Evolutionary conservation across 2,888 invertebrate species (phyloP).

Genomic region (Ochropleura plecta): DNA sequence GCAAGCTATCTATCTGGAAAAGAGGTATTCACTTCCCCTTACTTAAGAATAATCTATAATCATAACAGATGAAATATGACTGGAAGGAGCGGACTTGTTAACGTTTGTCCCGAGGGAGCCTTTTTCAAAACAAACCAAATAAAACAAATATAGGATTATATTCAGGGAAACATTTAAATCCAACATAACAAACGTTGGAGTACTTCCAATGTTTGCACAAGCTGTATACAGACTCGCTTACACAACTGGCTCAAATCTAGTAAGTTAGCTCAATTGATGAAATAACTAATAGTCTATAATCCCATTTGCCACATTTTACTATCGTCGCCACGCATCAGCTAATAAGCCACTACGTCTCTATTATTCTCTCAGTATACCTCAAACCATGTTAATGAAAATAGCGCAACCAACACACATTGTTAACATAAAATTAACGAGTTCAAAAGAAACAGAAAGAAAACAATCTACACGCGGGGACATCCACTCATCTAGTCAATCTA

Average conservation of each 20-base stretch:
- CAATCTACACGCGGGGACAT: conserved; percentile 66
- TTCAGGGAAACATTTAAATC: conserved; percentile 89
- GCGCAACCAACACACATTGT: conserved; percentile 85
- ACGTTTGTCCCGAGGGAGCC: conserved; percentile 60
- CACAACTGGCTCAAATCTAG: conserved; percentile 70
- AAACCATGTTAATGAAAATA: conserved; percentile 86
- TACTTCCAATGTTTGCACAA: conserved; percentile 79
- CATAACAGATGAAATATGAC: neutral
- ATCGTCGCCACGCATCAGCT: conserved; percentile 78
- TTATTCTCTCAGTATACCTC: conserved; percentile 82
- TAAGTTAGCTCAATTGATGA: conserved; percentile 73
- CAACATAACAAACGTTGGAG: conserved; percentile 85
- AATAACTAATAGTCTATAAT: conserved; percentile 83
- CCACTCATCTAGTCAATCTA: conserved; percentile 54
- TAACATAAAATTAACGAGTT: conserved; percentile 75
- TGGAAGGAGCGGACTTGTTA: conserved; percentile 2
- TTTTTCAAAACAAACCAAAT: conserved; percentile 85
- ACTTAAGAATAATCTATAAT: neutral
- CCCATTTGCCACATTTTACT: conserved; percentile 82
- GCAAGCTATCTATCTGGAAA: neutral
- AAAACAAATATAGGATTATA: conserved; percentile 91
- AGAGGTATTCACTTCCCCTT: neutral
- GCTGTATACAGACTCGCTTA: conserved; percentile 76
- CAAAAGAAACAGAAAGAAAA: conserved; percentile 64
- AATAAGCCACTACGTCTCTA: conserved; percentile 85